phyloP scores from a whole-genome alignment of 2,113 vertebrate genomes.

The Antechinus stuartii region DNA sequence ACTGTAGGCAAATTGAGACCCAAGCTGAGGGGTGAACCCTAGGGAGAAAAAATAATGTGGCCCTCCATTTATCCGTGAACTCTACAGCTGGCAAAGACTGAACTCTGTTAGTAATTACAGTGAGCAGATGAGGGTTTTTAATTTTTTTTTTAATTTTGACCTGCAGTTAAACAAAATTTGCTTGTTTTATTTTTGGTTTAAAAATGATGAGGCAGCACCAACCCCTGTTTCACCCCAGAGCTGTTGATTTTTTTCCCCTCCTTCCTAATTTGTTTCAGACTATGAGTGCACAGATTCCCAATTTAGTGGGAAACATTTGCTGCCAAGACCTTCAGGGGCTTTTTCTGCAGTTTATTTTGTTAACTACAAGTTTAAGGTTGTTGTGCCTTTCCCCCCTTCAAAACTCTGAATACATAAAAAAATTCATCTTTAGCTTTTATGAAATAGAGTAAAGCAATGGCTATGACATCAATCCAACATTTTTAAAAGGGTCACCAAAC shows the following conservation, averaged over 20 bases:
- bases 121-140: conserved; percentile 85
- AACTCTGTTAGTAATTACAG: conserved; percentile 87
- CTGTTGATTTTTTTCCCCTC: conserved; percentile 83
- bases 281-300: conserved; percentile 82
- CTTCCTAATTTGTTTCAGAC: conserved; percentile 89
- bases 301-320: conserved; percentile 84
- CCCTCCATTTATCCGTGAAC: conserved; percentile 86
- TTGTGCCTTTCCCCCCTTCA: conserved; percentile 62
- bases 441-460: not conserved
- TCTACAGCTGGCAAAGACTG: conserved; percentile 85
- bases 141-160: conserved; percentile 84
- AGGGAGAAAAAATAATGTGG: conserved; percentile 83
- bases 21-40: conserved; percentile 82
- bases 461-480: not conserved
- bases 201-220: conserved; percentile 88
- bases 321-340: conserved; percentile 85
- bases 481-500: not conserved
- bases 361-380: conserved; percentile 85
- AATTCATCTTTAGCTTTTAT: conserved; percentile 71
- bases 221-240: conserved; percentile 86
- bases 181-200: conserved; percentile 88
- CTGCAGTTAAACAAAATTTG: conserved; percentile 88
- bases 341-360: conserved; percentile 88
- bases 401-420: conserved; percentile 68
- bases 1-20: conserved; percentile 79